Conservation (phyloP, 2,113 vertebrate genomes). For the Syrrhaptes paradoxus region DNA sequence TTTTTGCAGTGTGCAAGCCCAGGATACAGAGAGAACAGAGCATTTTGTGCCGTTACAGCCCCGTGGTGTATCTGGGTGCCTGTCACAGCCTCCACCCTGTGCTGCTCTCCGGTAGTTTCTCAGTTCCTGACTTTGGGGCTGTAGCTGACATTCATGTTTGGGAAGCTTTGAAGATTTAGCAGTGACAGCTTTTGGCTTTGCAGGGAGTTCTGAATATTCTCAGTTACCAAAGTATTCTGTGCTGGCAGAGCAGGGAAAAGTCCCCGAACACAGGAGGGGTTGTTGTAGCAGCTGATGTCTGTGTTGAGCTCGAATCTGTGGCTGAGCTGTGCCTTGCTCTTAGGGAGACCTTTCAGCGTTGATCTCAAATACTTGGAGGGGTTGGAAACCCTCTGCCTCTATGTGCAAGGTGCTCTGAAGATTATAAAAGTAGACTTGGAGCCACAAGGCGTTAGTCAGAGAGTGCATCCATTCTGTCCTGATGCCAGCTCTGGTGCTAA, state of each 20-base stretch:
- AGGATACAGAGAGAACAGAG: background rate
- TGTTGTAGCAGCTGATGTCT: background rate
- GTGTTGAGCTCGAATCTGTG: background rate
- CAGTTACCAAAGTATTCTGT: background rate
- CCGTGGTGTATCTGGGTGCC: background rate
- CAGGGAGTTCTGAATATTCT: background rate
- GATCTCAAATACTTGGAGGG: background rate
- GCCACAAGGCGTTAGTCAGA: background rate
- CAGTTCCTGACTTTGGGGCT: background rate
- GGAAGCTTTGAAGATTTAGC: background rate
- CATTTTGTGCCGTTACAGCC: background rate
- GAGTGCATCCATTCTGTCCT: background rate
- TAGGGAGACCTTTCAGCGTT: background rate
- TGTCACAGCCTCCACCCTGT: background rate
- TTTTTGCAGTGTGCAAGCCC: background rate
- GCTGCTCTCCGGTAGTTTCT: background rate
- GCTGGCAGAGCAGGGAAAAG: background rate
- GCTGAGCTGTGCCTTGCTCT: background rate
- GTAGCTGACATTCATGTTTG: background rate
- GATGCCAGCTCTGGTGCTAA: background rate
- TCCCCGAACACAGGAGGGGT: accelerated
- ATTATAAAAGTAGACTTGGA: background rate
- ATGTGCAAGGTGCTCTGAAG: background rate
- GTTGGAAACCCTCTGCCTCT: background rate
- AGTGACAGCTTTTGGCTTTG: background rate